Conservation (phyloP, 2,888 invertebrate genomes). For the Pollenia griseotomentosa region DNA sequence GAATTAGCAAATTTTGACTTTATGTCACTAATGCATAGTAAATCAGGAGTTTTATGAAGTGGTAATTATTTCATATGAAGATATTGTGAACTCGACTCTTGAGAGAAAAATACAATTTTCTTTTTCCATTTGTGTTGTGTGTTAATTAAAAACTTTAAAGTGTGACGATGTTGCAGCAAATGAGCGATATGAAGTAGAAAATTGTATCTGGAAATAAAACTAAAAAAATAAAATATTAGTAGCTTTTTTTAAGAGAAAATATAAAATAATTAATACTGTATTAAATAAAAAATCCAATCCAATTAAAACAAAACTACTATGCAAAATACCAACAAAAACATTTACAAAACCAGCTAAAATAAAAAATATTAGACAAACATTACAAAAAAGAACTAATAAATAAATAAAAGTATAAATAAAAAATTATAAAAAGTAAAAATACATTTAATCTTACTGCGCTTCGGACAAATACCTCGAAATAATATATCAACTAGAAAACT, state of each 20-base stretch:
- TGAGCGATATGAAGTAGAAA: no score
- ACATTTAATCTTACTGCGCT: constrained; percentile 82
- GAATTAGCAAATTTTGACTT: no score
- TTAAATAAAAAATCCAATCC: constrained; percentile 46
- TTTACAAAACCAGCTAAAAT: constrained; percentile 11
- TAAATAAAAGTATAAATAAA: constrained; percentile 57
- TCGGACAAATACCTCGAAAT: constrained; percentile 85
- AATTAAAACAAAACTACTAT: constrained; percentile 45
- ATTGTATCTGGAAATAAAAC: no score
- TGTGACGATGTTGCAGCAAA: no score
- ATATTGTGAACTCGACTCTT: no score
- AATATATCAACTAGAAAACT: constrained; percentile 85
- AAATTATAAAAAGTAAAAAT: constrained; percentile 63
- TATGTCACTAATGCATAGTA: no score
- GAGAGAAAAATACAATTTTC: no score
- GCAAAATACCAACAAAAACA: constrained; percentile 53
- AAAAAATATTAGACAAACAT: constrained; percentile 47
- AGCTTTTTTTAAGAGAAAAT: constrained; percentile 47
- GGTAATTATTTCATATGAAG: no score
- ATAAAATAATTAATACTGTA: constrained; percentile 38
- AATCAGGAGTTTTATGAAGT: no score
- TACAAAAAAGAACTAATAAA: constrained; percentile 55
- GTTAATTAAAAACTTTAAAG: no score
- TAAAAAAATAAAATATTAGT: no score
- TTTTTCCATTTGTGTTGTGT: no score